Base-by-base conservation (phyloP, 2,797 vertebrate species). In the Numenius phaeopus region DNA sequence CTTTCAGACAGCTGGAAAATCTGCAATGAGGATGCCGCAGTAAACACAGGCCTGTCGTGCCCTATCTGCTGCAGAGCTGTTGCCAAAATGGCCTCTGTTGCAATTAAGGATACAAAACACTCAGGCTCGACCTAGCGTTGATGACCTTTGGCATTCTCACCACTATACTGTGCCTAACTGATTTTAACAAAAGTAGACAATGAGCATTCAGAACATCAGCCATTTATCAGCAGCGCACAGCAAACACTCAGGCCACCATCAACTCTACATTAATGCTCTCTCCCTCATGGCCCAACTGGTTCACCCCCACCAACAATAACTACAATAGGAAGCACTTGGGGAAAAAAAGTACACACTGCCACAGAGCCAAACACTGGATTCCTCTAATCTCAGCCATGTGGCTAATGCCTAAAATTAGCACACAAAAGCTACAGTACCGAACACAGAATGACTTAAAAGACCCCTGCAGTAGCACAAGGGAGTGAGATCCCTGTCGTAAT, bases 181-280 rank as follows among this genome's bases (percentile, higher is more conserved):
- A 83, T 24, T 64, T 26, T 30, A 62, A 61, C 42, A 59, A 49
- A 57, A 62, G 34, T 1, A 81, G 72, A 72, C 85, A 64, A 40
- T 0, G 0, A 0, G 0, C 37, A 9, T 27, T 52, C n/a, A 20
- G 29, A 78, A 44, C 42, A n/a, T 23, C 58, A 29, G 67, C 6
- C n/a, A 61, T 54, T 90, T n/a, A 39, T 44, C 3, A 2, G 39
- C 54, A 65, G 46, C 34, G 7, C 26, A 3, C 11, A 64, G 37
- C 18, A 22, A 83, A 39, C 44, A 29, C 32, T 75, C 34, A 16
- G 54, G 30, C 44, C 77, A 90, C 66, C 66, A 61, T 20, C 67
- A 71, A 23, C 42, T 50, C 50, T 10, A 11, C 23, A 6, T 17
- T 77, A 85, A 11, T 5, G 5, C 13, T 87, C 29, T 58, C 66